Evolutionary conservation across 1,140 invertebrate species (phyloP).

Genomic region (Ceratina calcarata): DNA sequence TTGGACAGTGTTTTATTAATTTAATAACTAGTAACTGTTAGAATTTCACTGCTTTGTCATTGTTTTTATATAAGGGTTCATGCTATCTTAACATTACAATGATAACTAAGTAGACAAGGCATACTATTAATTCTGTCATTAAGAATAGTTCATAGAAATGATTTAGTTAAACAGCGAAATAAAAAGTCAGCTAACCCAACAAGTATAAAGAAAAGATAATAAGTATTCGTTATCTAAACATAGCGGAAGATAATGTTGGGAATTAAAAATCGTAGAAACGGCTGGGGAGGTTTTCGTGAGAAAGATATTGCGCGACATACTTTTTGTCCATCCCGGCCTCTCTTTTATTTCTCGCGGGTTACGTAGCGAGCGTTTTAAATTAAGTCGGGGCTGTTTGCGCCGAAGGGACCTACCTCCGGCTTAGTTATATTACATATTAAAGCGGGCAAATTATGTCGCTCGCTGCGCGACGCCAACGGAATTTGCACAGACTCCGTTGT

Average conservation of each 20-base stretch:
- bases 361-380: slow-evolving; percentile 24
- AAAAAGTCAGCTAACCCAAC: too few species aligned
- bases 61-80: too few species aligned
- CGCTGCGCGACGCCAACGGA: slow-evolving; percentile 15
- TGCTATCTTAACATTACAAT: too few species aligned
- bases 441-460: slow-evolving; percentile 54
- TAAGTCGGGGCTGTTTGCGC: slow-evolving; percentile 2
- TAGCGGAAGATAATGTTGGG: background rate
- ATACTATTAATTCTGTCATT: too few species aligned
- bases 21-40: too few species aligned
- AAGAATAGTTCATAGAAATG: too few species aligned
- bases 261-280: slow-evolving; percentile 5
- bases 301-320: slow-evolving; percentile 11
- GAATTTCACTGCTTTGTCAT: too few species aligned
- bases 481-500: slow-evolving; percentile 38
- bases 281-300: background rate
- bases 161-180: too few species aligned
- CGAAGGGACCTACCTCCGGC: background rate
- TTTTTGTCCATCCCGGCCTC: background rate
- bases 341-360: slow-evolving; percentile 8
- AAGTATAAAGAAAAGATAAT: too few species aligned
- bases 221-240: too few species aligned
- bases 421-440: slow-evolving; percentile 59
- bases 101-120: too few species aligned
- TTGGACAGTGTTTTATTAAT: too few species aligned